Evolutionary conservation across 2,797 vertebrate genomes (phyloP).

Genomic region (Adelosebastes latens): DNA sequence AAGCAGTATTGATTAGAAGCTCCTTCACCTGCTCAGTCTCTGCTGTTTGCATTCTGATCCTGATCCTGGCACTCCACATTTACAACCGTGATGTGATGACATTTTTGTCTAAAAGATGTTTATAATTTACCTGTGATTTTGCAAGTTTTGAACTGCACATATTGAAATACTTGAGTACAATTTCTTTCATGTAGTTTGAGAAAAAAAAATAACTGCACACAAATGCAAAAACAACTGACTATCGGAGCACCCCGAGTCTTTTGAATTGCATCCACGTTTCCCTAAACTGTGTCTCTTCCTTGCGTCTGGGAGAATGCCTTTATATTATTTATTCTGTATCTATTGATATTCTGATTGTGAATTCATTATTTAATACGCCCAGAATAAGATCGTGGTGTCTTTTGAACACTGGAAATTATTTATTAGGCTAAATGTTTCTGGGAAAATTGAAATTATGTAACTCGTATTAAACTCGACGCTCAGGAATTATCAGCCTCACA

Average conservation of each 20-base stretch:
- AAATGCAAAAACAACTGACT: background rate
- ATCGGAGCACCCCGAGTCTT: no score
- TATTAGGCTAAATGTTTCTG: no score
- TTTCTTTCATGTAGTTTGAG: background rate
- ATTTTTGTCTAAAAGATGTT: background rate
- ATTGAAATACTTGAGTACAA: background rate
- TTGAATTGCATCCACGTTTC: no score
- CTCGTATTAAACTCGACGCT: no score
- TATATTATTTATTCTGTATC: no score
- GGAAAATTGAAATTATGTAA: no score
- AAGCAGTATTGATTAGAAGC: background rate
- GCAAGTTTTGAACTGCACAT: background rate
- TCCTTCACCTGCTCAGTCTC: background rate
- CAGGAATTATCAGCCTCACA: no score
- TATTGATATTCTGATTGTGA: no score
- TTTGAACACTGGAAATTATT: no score
- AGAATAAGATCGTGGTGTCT: no score
- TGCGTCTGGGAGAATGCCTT: rapidly evolving
- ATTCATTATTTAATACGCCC: no score
- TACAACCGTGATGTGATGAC: background rate
- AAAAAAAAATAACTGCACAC: background rate
- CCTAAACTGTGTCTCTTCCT: no score
- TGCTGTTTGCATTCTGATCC: background rate
- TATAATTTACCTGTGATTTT: background rate
- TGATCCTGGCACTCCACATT: background rate